Base-by-base conservation (phyloP, 2,113 vertebrate species). In the Uropsilus gracilis region DNA sequence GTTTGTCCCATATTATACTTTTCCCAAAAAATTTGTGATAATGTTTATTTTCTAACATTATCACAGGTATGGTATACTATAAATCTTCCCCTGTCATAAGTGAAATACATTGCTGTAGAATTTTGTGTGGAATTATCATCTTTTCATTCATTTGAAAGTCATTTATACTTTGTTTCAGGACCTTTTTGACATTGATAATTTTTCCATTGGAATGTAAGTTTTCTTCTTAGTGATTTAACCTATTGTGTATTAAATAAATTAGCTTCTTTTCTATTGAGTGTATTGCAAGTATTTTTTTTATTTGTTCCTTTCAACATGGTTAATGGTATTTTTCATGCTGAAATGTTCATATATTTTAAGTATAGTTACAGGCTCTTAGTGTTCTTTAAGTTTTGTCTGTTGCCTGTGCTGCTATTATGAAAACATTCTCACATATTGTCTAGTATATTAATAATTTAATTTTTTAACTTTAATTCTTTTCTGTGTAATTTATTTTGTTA, bases 401-500 rank as follows among this genome's bases (percentile, higher is more conserved):
- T 80, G 1, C 8, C 24, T 86, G 69, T 8, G 71, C 22, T 22
- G 44, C 17, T 76, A 48, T 63, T 68, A 87, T 34, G 37, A 48
- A 90, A 93, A 72, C 2, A 39, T 42, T 44, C 17, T 71, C 10
- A 18, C 26, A 34, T 55, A 46, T 93, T 96, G 93, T 94, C 68
- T 91, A 95, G 61, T 89, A 53, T n/a, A 77, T 86, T 89, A 89
- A 59, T 82, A 55, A 39, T 66, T 94, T 90, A 22, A 20, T 61
- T 86, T 92, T 83, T 44, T 68, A 22, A 9, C 46, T 83, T 68
- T 63, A n/a, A n/a, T 6, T 66, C 80, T 87, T 92, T 63, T 87
- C 2, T 84, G n/a, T 95, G 30, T 13, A 71, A 86, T 90, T 87
- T 37, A 46, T 90, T 92, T 85, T 90, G 28, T 83, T 78, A 80